phyloP scores from a whole-genome alignment of 2,888 invertebrate genomes.

The Acanthosepion lycidas region DNA sequence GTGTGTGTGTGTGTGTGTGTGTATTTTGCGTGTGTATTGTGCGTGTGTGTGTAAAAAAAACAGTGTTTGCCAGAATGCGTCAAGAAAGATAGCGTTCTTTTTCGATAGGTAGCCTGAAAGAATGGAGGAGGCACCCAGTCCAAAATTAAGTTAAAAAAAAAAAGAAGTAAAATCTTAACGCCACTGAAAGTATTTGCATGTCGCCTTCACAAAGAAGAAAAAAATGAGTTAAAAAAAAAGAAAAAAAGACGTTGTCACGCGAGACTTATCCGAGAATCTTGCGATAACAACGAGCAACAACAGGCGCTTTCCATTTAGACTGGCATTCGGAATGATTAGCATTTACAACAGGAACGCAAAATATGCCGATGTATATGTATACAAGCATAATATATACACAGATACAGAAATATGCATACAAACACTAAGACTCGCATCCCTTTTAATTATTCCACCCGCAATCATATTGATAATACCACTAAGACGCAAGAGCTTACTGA shows the following conservation, averaged over 20 bases:
- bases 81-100: too few relatives aligned
- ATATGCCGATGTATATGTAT: background rate
- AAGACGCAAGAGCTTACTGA: too few relatives aligned
- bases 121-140: rapidly evolving
- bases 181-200: background rate
- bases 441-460: too few relatives aligned
- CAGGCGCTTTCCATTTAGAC: background rate
- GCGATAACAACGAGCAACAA: background rate
- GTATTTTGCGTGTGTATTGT: too few relatives aligned
- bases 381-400: background rate
- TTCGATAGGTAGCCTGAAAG: rapidly evolving
- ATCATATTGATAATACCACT: too few relatives aligned
- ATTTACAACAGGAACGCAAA: background rate
- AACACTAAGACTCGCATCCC: background rate
- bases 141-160: background rate
- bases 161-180: background rate
- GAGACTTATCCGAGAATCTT: background rate
- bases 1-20: too few relatives aligned
- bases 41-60: background rate
- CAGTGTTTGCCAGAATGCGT: too few relatives aligned
- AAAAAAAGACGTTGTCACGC: background rate
- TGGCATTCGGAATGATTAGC: background rate
- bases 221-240: background rate
- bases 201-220: background rate
- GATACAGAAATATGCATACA: background rate